phyloP scores from a whole-genome alignment of 37 sponge, comb jelly and placozoan genomes.

The Petrosia ficiformis region DNA sequence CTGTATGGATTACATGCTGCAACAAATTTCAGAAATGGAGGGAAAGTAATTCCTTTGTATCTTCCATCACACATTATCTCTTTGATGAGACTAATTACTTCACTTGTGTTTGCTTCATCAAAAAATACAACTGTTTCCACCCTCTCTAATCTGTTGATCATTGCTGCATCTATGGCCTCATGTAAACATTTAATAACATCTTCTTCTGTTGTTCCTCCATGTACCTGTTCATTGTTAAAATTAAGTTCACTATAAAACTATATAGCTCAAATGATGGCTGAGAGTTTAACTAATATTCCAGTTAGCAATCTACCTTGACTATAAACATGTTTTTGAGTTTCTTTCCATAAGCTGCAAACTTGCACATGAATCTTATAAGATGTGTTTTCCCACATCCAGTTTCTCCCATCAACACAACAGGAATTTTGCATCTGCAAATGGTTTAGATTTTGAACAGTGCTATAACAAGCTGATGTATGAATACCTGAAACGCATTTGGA shows the following conservation, averaged over 20 bases:
- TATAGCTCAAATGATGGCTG: too few relatives aligned
- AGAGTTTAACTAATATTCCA: too few relatives aligned
- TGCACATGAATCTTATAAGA: constrained; percentile 68
- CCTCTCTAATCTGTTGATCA: not conserved
- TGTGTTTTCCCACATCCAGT: constrained; percentile 88
- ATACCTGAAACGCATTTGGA: constrained; percentile 50
- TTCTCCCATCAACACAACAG: constrained; percentile 87
- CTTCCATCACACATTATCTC: constrained; percentile 68
- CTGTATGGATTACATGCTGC: constrained; percentile 78
- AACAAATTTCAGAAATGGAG: constrained; percentile 44
- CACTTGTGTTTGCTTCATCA: constrained; percentile 78
- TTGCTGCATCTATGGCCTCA: constrained; percentile 38
- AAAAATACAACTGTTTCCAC: constrained; percentile 69
- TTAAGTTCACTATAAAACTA: not conserved
- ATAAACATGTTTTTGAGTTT: constrained; percentile 20
- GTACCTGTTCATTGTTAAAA: constrained; percentile 16
- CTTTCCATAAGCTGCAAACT: constrained; percentile 1
- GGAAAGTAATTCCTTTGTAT: constrained; percentile 27
- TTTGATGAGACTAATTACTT: constrained; percentile 57
- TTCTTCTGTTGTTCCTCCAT: constrained; percentile 62
- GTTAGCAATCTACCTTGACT: constrained; percentile 39
- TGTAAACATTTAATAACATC: constrained; percentile 29
- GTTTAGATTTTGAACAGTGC: not conserved
- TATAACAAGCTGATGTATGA: not conserved
- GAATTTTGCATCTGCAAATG: constrained; percentile 54